Evolutionary conservation across 1,140 invertebrate genomes (phyloP), one percentile per base, ranked within the genome.

Genomic region (Dysdera silvatica): DNA sequence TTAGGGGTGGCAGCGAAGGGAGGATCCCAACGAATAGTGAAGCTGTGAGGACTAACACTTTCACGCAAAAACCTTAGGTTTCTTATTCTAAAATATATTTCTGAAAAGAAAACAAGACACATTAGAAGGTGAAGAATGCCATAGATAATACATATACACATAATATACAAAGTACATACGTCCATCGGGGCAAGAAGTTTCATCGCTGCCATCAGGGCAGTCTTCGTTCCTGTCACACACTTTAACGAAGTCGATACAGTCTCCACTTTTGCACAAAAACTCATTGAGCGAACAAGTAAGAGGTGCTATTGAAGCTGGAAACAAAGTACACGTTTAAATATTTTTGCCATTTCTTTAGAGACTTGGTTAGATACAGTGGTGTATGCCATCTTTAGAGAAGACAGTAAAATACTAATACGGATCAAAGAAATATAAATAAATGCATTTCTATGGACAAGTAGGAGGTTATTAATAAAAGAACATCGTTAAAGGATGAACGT

Each of bases 161-260:
- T 16, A 51, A 12, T 18, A 53, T 20, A 33, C 4, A 53, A 7
- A n/a, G 6, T 14, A 53, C 41, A 28, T 55, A 53, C 58, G 37
- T 12, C 76, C 76, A 28, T 78, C 77, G 3, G 76, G 70, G 70
- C 87, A 89, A 68, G 82, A 75, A 0, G 56, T 68, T 76, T 92
- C 89, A 73, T 92, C 89, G 43, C 79, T 82, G 6, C 80, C 80
- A 71, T 91, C 87, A 3, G 77, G 71, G 71, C 89, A 92, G 70
- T 91, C 81, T 2, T 69, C 67, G 26, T 79, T 76, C 0, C 82
- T 81, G 74, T 92, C 83, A 72, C 89, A 92, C 4, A 81, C 70
- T 16, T 76, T 71, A 0, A 74, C 73, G 2, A 80, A 51, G 2
- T 82, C 80, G 37, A 84, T 72, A 71, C 87, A 89, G 24, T 74